Conservation (phyloP, 2,888 invertebrate genomes). For the Girardia tigrina region DNA sequence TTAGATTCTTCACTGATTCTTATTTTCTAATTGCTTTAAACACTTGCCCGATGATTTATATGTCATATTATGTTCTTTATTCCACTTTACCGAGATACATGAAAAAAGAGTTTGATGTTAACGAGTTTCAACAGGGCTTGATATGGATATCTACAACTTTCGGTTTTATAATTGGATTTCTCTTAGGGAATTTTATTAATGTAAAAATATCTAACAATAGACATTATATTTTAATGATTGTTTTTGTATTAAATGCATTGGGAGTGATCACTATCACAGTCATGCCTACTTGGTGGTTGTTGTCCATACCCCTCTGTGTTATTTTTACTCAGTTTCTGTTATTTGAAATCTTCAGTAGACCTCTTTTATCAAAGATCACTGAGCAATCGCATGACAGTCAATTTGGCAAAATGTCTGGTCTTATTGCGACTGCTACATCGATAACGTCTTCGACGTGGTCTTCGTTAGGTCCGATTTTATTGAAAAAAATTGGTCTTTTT, state of each 20-base stretch:
- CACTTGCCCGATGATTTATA: neutral
- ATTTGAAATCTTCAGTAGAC: neutral
- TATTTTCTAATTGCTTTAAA: neutral
- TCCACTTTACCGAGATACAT: neutral
- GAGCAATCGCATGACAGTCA: neutral
- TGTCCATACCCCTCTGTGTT: neutral
- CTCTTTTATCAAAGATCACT: neutral
- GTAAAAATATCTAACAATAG: neutral
- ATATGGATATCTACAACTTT: neutral
- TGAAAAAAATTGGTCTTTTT: neutral
- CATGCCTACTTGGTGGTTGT: neutral
- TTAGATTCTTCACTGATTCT: neutral
- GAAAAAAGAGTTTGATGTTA: neutral
- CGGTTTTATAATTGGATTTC: neutral
- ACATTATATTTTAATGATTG: neutral
- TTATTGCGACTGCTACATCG: neutral
- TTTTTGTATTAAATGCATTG: neutral
- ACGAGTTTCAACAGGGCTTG: neutral
- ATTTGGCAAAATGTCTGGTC: neutral
- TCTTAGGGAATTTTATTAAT: neutral
- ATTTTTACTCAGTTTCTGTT: neutral
- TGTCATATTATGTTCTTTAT: neutral
- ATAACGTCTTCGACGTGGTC: neutral
- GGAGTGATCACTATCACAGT: neutral
- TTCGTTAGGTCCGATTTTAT: neutral